Base-by-base conservation (phyloP, 2,797 vertebrate genomes). In the Muraenolepis orangiensis region DNA sequence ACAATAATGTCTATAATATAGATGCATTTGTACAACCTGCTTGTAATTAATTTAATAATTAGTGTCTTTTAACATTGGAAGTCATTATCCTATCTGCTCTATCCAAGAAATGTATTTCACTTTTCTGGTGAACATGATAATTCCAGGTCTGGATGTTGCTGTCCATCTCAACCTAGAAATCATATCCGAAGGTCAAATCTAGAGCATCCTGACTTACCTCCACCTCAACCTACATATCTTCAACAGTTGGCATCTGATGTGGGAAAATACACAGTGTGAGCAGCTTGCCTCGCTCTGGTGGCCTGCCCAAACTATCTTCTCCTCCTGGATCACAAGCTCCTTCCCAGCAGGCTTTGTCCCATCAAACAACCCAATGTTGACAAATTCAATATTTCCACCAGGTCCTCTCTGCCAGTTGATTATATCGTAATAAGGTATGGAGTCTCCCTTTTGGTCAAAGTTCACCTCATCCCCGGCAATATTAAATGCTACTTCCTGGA, bases 241-340 rank as follows among this genome's bases (percentile, higher is more conserved):
- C 89, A 92, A 90, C 79, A 93, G 90, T 80, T 92, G 92, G 84
- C 84, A 89, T 90, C 90, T 93, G 89, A 92, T 89, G 91, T 85
- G 91, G 81, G 88, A 89, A 90, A 92, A 92, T 89, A 91, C 89
- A 92, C 88, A 90, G 78, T 91, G 88, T 88, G 90, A 91, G 89
- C 90, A 85, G 89, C 93, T 94, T 93, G 92, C 93, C 92, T 93
- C 89, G 80, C 91, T 93, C 82, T 88, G 91, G 85, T 93, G 90
- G 51, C 90, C 90, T n/a, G 90, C 87, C 93, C 93, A 94, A 11
- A 92, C 85, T 74, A 92, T 91, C 76, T 70, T 80, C 72, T 91
- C 86, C 46, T 94, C 87, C 80, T 93, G 81, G 84, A 94, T 91
- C 78, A 88, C 74, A 78, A 94, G 90, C 80, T 94, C 90, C 71